Evolutionary conservation across 2,888 invertebrate genomes (phyloP).

Genomic region (Drosophila neutralis): DNA sequence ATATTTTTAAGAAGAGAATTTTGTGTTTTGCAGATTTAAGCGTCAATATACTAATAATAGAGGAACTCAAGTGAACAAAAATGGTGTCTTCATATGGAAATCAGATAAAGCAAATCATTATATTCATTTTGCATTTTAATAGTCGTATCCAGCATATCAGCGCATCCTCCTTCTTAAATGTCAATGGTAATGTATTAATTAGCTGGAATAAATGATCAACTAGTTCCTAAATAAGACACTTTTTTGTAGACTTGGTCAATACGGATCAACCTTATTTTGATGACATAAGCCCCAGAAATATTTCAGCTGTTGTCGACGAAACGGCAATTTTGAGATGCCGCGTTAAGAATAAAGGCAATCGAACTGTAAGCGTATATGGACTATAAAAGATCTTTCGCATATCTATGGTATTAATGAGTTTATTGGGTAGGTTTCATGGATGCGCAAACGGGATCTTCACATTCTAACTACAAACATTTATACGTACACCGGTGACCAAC

Average conservation of each 20-base stretch:
- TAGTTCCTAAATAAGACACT: background rate
- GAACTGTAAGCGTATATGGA: conserved; percentile 89
- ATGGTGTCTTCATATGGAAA: conserved; percentile 28
- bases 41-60: background rate
- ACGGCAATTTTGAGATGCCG: conserved; percentile 91
- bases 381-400: background rate
- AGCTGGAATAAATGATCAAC: background rate
- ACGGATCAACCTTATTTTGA: conserved; percentile 91
- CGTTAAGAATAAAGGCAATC: conserved; percentile 93
- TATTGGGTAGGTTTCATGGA: conserved; percentile 83
- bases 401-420: background rate
- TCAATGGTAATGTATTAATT: conserved; percentile 58
- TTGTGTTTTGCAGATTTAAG: background rate
- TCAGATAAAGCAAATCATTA: conserved; percentile 62
- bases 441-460: conserved; percentile 87
- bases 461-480: conserved; percentile 93
- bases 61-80: background rate
- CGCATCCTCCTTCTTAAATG: conserved; percentile 57
- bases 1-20: background rate
- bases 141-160: conserved; percentile 64
- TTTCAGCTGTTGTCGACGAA: conserved; percentile 93
- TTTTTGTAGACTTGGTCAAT: conserved; percentile 56
- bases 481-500: conserved; percentile 94
- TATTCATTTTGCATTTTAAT: conserved; percentile 68
- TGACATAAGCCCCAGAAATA: conserved; percentile 92